phyloP scores from a whole-genome alignment of 2,797 vertebrate genomes.

The Myripristis jacobus region DNA sequence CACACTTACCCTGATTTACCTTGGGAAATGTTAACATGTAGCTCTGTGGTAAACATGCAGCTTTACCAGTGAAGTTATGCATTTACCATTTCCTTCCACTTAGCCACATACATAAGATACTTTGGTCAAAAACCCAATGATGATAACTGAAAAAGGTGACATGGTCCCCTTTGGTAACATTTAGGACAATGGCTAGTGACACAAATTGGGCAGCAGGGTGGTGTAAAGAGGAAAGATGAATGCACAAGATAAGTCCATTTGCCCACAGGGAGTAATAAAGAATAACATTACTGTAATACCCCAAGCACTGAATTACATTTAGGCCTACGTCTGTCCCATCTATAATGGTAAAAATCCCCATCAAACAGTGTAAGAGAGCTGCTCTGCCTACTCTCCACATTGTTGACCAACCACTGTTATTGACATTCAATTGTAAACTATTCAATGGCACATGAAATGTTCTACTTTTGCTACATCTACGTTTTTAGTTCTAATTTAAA shows the following conservation, averaged over 20 bases:
- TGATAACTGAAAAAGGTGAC: no score
- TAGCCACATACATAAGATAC: no score
- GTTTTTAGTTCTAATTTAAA: constrained; percentile 76
- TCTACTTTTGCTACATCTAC: constrained; percentile 38
- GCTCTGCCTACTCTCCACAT: neutral
- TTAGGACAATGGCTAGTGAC: no score
- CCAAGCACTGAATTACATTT: constrained; percentile 33
- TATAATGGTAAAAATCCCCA: constrained; percentile 14
- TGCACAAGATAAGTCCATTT: no score
- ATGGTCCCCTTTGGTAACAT: neutral
- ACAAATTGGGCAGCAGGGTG: no score
- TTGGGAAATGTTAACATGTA: neutral
- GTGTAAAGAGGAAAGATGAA: no score
- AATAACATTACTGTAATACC: constrained; percentile 5
- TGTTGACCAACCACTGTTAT: constrained; percentile 64
- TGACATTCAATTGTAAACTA: constrained; percentile 44
- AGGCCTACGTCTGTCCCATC: constrained; percentile 7
- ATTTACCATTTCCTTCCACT: no score
- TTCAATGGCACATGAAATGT: constrained; percentile 72
- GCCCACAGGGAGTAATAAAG: neutral
- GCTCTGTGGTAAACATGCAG: neutral
- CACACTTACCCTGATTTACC: neutral
- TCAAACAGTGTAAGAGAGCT: constrained; percentile 25
- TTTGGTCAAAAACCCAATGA: no score
- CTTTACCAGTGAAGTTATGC: neutral